Conservation (phyloP, 2,113 vertebrate species). For the Austrofundulus limnaeus region DNA sequence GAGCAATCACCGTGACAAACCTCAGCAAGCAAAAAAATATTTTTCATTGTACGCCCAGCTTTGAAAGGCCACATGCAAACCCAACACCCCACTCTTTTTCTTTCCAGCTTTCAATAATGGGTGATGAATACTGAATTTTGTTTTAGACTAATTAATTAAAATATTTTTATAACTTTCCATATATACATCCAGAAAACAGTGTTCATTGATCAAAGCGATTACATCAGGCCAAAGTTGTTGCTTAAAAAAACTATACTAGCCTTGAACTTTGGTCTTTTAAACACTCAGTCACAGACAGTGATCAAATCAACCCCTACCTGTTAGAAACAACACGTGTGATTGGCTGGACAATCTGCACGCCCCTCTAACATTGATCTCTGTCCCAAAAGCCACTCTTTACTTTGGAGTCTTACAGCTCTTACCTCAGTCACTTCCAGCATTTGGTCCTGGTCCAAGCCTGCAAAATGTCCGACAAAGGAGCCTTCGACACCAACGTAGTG, state of each 20-base stretch:
- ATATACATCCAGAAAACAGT: neutral
- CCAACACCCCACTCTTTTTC: too few relatives aligned
- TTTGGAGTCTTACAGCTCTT: conserved; percentile 11
- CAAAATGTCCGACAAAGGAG: conserved; percentile 84
- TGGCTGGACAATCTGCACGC: conserved; percentile 63
- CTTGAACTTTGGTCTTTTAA: conserved; percentile 69
- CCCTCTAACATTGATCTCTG: conserved; percentile 46
- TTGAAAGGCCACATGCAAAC: too few relatives aligned
- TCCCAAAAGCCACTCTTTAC: conserved; percentile 47
- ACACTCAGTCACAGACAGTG: conserved; percentile 21
- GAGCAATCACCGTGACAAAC: too few relatives aligned
- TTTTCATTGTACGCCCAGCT: too few relatives aligned
- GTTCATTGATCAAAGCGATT: neutral
- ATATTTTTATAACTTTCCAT: too few relatives aligned
- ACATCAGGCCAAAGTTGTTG: neutral
- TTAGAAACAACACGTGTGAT: conserved; percentile 41
- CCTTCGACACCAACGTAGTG: conserved; percentile 90
- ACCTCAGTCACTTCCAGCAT: conserved; percentile 18
- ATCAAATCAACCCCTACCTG: conserved; percentile 31
- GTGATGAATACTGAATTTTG: too few relatives aligned
- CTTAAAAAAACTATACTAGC: conserved; percentile 35
- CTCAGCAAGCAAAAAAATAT: too few relatives aligned
- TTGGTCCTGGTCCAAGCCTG: conserved; percentile 38
- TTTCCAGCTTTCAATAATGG: too few relatives aligned
- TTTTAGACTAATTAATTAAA: too few relatives aligned